phyloP scores from a whole-genome alignment of 1,140 invertebrate genomes.

The Drosophila oshimai region DNA sequence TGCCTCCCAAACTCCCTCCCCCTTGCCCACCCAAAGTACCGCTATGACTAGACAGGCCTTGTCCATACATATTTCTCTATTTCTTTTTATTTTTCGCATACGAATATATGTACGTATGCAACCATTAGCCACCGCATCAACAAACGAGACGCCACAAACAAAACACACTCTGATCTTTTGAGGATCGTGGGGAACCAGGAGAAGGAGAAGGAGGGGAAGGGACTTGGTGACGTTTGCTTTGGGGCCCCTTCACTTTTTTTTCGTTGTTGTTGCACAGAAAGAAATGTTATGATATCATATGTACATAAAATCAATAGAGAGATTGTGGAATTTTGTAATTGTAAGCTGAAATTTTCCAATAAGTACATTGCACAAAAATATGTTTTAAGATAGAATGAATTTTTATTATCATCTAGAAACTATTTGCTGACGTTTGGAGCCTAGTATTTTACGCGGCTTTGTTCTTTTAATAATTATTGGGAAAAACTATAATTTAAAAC shows the following conservation, averaged over 20 bases:
- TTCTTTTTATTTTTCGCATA: constrained; percentile 6
- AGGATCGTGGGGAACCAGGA: constrained; percentile 25
- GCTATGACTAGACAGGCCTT: constrained; percentile 69
- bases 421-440: too few species aligned
- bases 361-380: too few species aligned
- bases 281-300: not conserved
- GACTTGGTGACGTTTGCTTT: constrained; percentile 54
- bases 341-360: too few species aligned
- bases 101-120: constrained; percentile 25
- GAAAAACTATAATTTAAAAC: too few species aligned
- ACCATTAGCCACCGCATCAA: constrained; percentile 59
- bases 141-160: constrained; percentile 57
- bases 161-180: constrained; percentile 30
- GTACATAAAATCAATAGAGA: not conserved
- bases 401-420: too few species aligned
- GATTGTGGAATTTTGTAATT: too few species aligned
- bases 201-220: constrained; percentile 27
- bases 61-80: constrained; percentile 19
- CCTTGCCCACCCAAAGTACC: constrained; percentile 63
- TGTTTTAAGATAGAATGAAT: too few species aligned
- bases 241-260: constrained; percentile 75
- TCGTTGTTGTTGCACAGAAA: constrained; percentile 37
- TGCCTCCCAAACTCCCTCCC: not conserved
- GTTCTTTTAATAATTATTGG: too few species aligned
- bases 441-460: too few species aligned